phyloP scores from a whole-genome alignment of 2,797 vertebrate species.

The Acanthornis magna region DNA sequence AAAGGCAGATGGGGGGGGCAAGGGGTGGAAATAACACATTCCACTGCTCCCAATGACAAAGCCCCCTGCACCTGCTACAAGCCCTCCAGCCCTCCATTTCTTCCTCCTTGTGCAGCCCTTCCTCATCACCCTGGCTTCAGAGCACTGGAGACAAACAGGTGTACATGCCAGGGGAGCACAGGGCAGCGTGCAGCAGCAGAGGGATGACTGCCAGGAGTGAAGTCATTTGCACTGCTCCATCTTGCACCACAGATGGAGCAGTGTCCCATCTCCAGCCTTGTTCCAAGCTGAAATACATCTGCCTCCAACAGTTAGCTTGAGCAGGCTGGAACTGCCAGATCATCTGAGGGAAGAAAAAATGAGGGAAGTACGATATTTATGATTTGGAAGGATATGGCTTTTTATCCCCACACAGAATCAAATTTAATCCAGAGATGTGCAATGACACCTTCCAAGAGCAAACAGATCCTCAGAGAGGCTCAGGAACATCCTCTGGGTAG shows the following conservation, averaged over 20 bases:
- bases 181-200: fast-evolving
- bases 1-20: not conserved
- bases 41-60: not conserved
- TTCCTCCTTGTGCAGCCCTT: not conserved
- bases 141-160: not conserved
- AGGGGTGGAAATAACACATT: not conserved
- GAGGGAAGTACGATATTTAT: not conserved
- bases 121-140: fast-evolving
- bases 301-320: not conserved
- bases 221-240: not conserved
- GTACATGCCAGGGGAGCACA: fast-evolving
- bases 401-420: not conserved
- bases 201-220: not conserved
- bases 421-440: not conserved
- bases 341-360: not conserved
- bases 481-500: not conserved
- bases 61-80: fast-evolving
- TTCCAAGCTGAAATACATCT: not conserved
- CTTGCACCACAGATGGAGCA: not conserved
- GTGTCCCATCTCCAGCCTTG: not conserved
- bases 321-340: not conserved
- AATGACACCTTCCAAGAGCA: not conserved
- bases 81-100: not conserved
- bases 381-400: not conserved
- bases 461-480: not conserved